These are phyloP conservation scores for Notoglanidium macrostoma DNA, from an alignment of 2,797 vertebrate genomes.

Conservation along the genomic window DNA sequence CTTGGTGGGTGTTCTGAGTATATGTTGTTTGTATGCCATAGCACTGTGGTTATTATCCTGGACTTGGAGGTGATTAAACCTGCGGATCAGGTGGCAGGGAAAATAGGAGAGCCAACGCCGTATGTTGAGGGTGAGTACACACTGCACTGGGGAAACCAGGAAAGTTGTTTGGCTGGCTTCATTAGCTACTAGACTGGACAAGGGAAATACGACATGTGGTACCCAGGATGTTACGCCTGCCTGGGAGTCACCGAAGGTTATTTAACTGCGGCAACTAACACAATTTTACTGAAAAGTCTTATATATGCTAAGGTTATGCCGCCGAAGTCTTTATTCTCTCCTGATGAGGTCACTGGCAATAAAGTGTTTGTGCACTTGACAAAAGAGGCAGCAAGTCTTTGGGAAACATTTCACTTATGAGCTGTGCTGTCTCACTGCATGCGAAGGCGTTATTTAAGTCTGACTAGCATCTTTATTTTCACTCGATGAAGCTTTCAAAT, in stretches of 20 bases:
- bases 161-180: neutral
- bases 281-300: no score
- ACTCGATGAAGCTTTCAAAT: neutral
- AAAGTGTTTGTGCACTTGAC: neutral
- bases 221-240: neutral
- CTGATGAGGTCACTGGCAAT: no score
- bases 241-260: neutral
- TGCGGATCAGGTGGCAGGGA: slow-evolving; percentile 77
- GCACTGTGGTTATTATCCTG: slow-evolving; percentile 92
- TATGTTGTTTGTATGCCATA: slow-evolving; percentile 57
- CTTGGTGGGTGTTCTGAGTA: neutral
- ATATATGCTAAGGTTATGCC: neutral
- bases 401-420: neutral
- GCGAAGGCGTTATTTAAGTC: neutral
- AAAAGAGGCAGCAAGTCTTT: neutral
- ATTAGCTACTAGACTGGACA: neutral
- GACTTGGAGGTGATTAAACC: slow-evolving; percentile 85
- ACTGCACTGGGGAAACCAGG: neutral
- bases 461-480: neutral
- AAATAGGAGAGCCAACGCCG: slow-evolving; percentile 87
- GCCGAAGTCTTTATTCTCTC: neutral
- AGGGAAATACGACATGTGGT: neutral
- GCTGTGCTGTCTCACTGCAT: neutral
- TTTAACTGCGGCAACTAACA: neutral
- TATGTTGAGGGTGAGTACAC: slow-evolving; percentile 84